Base-by-base conservation (phyloP, 2,113 vertebrate species). In the Dromaius novaehollandiae region DNA sequence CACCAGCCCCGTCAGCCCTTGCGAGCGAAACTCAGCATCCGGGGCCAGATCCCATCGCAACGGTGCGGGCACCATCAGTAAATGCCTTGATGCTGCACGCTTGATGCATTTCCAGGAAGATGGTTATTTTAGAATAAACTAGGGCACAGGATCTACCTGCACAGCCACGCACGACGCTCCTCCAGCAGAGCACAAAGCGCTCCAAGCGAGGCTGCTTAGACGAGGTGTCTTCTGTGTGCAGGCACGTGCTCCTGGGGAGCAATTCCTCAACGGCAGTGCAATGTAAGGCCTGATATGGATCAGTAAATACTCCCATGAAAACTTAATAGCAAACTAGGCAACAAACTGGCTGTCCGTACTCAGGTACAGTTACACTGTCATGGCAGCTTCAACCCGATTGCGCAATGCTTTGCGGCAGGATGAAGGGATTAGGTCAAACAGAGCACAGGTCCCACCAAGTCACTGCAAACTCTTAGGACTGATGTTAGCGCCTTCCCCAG, bases 61-160 rank as follows among this genome's bases (percentile, higher is more conserved):
- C 21, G 32, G 53, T 8, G 0, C 1, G 3, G 42, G 40, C 69
- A 76, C 11, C 8, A 15, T 46, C 13, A 6, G 80, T 21, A 76
- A 70, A 80, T 25, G 48, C 26, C 53, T 88, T 0, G 0, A 44
- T 0, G 10, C 9, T 2, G 0, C 0, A 0, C 8, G 64, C 51
- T 46, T 86, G 26, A 14, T 84, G 79, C 60, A 58, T 51, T 42
- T n/a, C 25, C 1, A 3, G 60, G 63, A 40, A 48, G n/a, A 30
- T 38, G 63, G 22, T 18, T 42, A 44, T 5, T 32, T 30, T n/a
- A 30, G 55, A 4, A 16, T n/a, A 5, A 2, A 25, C 24, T 70
- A 50, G 30, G 61, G 34, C 24, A 36, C 0, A 1, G 44, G 50
- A 88, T 56, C 13, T 48, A 44, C 46, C 40, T 28, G 18, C 51